Conservation (phyloP, 2,797 vertebrate species). For the Muscicapa striata region DNA sequence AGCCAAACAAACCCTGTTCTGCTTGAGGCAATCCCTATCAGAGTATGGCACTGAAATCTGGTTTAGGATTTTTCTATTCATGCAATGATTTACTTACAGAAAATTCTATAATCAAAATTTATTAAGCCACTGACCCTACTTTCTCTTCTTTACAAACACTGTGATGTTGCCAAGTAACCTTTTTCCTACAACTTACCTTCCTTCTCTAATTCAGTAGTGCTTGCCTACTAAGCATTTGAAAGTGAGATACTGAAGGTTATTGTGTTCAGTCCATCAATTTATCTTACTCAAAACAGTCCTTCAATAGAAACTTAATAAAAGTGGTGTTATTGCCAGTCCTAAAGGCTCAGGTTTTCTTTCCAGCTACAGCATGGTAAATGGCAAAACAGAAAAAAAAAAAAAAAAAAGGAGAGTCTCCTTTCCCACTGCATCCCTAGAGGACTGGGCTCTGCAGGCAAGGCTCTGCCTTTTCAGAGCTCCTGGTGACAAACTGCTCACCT, state of each 20-base stretch:
- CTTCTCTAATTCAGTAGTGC: neutral
- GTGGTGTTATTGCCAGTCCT: neutral
- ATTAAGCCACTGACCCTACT: neutral
- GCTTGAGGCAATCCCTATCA: neutral
- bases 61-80: neutral
- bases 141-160: neutral
- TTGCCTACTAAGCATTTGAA: neutral
- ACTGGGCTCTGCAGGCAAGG: neutral
- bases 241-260: constrained; percentile 10
- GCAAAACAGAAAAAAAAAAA: neutral
- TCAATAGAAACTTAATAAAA: constrained; percentile 40
- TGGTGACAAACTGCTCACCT: fast-evolving
- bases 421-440: neutral
- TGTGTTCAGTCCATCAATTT: constrained; percentile 26
- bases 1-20: neutral
- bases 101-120: constrained; percentile 22
- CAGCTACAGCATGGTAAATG: neutral
- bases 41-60: neutral
- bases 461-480: neutral
- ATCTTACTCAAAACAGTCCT: constrained; percentile 10
- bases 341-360: neutral
- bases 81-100: neutral
- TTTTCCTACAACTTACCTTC: neutral
- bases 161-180: constrained; percentile 32
- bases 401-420: neutral